A percentile compares a stretch with the other conserved stretches of the same genome.
phyloP scores from a whole-genome alignment of 2,113 vertebrate species.

The Coturnix japonica region DNA sequence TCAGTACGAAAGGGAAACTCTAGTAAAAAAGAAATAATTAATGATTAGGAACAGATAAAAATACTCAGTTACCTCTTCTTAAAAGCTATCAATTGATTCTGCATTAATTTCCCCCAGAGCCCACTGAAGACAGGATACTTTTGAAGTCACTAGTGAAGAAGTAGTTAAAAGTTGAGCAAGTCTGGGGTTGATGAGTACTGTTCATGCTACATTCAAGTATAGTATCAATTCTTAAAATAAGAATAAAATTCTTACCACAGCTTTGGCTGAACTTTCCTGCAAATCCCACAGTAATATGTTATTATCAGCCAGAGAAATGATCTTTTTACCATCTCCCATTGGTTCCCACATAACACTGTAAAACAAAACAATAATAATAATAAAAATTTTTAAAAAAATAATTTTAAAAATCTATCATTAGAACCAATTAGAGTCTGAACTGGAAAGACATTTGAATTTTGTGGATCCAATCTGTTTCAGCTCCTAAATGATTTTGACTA shows the following conservation, averaged over 20 bases:
- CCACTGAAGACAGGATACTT: neutral
- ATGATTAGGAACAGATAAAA: neutral
- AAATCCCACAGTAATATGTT: constrained; percentile 94
- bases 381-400: neutral
- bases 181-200: neutral
- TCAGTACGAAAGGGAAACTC: neutral
- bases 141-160: neutral
- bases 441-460: neutral
- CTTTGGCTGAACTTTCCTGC: constrained; percentile 89
- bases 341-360: constrained; percentile 94
- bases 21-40: neutral
- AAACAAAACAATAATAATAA: neutral
- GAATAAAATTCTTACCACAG: constrained; percentile 81
- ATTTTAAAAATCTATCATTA: neutral
- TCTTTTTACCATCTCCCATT: constrained; percentile 91
- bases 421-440: neutral
- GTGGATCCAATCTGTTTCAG: neutral
- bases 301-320: constrained; percentile 94
- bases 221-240: neutral
- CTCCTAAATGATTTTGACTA: neutral
- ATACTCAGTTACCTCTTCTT: neutral
- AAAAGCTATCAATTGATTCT: neutral
- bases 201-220: neutral
- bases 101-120: neutral
- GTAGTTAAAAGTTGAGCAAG: neutral